These are phyloP conservation scores for Drosophila multiciliata DNA, from an alignment of 2,888 invertebrate species.

Conservation along the genomic window DNA sequence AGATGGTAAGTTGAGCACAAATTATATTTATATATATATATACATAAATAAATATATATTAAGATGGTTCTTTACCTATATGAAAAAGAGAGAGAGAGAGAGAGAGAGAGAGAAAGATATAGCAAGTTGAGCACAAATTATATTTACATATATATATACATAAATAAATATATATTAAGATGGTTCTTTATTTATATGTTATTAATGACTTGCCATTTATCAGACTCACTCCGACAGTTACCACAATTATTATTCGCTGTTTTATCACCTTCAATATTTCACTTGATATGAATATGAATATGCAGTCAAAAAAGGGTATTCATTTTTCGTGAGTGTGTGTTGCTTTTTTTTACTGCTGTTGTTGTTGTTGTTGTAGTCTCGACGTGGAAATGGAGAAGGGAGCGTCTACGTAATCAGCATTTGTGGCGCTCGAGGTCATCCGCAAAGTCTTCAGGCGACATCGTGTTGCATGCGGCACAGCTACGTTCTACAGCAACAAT, in stretches of 20 bases:
- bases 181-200: not conserved
- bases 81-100: no score
- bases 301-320: constrained; percentile 29
- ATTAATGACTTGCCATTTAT: constrained; percentile 4
- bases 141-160: not conserved
- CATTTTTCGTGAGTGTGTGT: constrained; percentile 13
- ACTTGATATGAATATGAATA: not conserved
- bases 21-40: no score
- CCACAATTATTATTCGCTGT: not conserved
- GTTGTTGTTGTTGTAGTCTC: constrained; percentile 2
- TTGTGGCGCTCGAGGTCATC: constrained; percentile 81
- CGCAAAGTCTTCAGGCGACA: constrained; percentile 71
- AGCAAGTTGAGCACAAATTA: no score
- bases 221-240: not conserved
- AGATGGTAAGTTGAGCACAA: no score
- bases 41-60: no score
- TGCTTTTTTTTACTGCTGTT: constrained; percentile 19
- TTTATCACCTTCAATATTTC: constrained; percentile 4
- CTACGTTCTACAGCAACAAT: constrained; percentile 53
- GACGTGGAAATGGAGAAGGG: constrained; percentile 59
- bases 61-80: no score
- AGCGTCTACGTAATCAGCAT: constrained; percentile 78
- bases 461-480: constrained; percentile 74
- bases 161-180: no score
- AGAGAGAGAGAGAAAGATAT: no score